phyloP scores from a whole-genome alignment of 2,888 invertebrate genomes.

The Druceiella hillmani region DNA sequence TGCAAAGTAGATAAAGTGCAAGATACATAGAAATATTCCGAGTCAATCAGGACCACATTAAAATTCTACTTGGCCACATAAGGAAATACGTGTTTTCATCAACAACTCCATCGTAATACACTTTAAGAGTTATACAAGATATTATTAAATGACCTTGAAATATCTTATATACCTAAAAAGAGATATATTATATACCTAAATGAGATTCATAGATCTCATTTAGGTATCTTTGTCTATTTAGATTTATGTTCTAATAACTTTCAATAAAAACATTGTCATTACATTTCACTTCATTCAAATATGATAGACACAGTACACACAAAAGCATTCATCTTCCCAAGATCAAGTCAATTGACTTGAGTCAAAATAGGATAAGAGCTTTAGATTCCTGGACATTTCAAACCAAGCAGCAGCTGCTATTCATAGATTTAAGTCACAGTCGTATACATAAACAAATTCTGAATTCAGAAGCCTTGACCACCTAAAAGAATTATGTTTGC shows the following conservation, averaged over 20 bases:
- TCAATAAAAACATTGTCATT: slow-evolving; percentile 72
- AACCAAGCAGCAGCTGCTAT: slow-evolving; percentile 68
- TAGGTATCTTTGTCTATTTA: slow-evolving; percentile 71
- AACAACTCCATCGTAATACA: no score
- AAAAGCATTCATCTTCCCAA: slow-evolving; percentile 70
- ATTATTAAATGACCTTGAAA: no score
- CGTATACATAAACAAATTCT: slow-evolving; percentile 84
- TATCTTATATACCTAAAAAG: no score
- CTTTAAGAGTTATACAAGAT: no score
- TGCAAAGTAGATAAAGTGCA: no score
- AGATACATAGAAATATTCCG: no score
- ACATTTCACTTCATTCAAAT: slow-evolving; percentile 85
- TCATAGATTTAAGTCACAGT: slow-evolving; percentile 82
- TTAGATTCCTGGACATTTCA: slow-evolving; percentile 73
- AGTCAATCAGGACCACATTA: no score
- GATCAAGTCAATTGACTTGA: slow-evolving; percentile 79
- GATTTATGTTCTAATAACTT: slow-evolving; percentile 88
- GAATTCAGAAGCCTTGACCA: slow-evolving; percentile 77
- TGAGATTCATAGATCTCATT: slow-evolving; percentile 64
- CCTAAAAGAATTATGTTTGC: slow-evolving; percentile 72
- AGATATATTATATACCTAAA: slow-evolving; percentile 63
- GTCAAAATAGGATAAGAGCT: slow-evolving; percentile 80
- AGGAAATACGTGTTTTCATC: no score
- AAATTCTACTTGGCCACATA: no score
- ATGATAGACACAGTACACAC: slow-evolving; percentile 74